Conservation (phyloP, 1,140 invertebrate species). For the Plectrocnemia conspersa region DNA sequence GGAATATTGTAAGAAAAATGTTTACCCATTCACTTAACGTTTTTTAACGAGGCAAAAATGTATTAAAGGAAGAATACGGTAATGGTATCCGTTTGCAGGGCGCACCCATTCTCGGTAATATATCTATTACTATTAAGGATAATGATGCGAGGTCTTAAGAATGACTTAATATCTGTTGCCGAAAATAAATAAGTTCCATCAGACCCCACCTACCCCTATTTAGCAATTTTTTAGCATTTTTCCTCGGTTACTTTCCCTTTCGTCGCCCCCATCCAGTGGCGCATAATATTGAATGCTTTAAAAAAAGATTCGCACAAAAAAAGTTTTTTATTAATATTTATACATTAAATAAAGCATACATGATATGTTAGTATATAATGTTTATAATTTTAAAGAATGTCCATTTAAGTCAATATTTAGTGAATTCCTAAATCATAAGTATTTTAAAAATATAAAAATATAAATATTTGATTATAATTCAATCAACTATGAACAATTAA, state of each 20-base stretch:
- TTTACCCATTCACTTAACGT: constrained; percentile 33
- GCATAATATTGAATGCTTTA: too few relatives aligned
- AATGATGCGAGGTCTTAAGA: constrained; percentile 35
- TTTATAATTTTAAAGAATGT: too few relatives aligned
- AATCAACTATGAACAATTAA: too few relatives aligned
- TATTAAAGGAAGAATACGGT: constrained; percentile 29
- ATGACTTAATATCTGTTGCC: constrained; percentile 36
- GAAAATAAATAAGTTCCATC: constrained; percentile 36
- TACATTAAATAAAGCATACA: too few relatives aligned
- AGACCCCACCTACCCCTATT: constrained; percentile 31
- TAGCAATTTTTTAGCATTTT: constrained; percentile 36
- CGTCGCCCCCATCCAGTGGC: constrained; percentile 28
- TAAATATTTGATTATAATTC: too few relatives aligned
- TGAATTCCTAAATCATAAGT: too few relatives aligned
- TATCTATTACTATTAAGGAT: constrained; percentile 36
- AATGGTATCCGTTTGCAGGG: constrained; percentile 28
- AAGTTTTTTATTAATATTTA: too few relatives aligned
- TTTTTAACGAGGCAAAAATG: constrained; percentile 35
- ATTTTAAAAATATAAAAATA: too few relatives aligned
- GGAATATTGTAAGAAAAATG: constrained; percentile 35
- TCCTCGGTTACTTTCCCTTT: constrained; percentile 33
- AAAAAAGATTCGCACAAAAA: too few relatives aligned
- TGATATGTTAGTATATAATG: too few relatives aligned
- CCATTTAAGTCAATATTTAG: too few relatives aligned
- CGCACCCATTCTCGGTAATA: constrained; percentile 30